Percentiles rank a stretch among this genome's conserved stretches.
Conservation (phyloP, 2,113 vertebrate genomes). For the Gopherus flavomarginatus region DNA sequence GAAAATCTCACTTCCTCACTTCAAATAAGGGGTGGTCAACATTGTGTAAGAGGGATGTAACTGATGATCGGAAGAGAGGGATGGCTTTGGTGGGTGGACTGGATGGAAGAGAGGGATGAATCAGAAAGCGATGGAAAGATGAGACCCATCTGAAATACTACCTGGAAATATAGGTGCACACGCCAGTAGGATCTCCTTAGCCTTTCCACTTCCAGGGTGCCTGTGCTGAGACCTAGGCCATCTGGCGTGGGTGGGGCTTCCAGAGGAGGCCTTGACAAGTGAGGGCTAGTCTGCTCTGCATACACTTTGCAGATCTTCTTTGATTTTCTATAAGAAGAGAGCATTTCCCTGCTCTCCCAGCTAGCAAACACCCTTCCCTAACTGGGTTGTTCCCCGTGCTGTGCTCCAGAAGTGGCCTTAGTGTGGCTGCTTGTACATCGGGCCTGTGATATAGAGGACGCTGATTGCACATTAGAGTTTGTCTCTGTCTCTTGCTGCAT, state of each 20-base stretch:
- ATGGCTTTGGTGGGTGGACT: neutral
- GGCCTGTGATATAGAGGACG: too few relatives aligned
- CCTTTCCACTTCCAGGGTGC: neutral
- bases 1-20: neutral
- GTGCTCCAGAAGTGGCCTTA: too few relatives aligned
- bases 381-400: too few relatives aligned
- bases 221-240: too few relatives aligned
- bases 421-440: too few relatives aligned
- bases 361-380: neutral
- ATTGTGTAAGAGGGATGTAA: neutral
- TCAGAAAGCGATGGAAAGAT: neutral
- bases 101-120: neutral
- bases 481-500: neutral
- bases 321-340: neutral
- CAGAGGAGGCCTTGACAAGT: neutral
- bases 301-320: neutral
- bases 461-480: neutral
- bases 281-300: neutral
- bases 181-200: neutral
- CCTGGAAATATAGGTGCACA: neutral
- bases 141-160: neutral
- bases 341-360: neutral
- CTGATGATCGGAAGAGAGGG: neutral
- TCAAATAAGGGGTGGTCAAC: neutral
- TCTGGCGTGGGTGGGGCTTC: neutral